These are phyloP conservation scores for Drosophila cognata DNA, from an alignment of 2,888 invertebrate genomes.

Conservation along the genomic window DNA sequence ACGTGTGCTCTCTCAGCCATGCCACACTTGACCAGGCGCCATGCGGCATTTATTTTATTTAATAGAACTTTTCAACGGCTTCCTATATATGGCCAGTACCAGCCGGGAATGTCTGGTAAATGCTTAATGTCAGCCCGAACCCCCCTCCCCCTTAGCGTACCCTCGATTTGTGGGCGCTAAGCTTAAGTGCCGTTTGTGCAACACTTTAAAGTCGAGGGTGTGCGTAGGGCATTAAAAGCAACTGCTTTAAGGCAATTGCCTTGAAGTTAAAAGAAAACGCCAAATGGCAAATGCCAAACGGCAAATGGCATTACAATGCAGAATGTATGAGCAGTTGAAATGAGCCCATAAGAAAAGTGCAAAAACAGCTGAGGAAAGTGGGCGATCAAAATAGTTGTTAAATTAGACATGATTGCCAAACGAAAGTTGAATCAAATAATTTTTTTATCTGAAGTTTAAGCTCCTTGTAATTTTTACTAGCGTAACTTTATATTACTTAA, in stretches of 20 bases:
- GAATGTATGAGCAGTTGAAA: not conserved
- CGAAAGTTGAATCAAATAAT: too few relatives aligned
- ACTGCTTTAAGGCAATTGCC: constrained; percentile 44
- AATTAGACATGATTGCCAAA: not conserved
- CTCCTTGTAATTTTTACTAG: too few relatives aligned
- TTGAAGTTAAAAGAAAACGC: constrained; percentile 30
- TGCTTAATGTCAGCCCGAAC: not conserved
- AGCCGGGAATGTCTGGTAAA: constrained; percentile 22
- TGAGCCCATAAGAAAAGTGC: not conserved
- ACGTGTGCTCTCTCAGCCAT: constrained; percentile 45
- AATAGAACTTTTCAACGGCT: constrained; percentile 76
- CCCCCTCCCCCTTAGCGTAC: not conserved
- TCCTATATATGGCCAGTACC: constrained; percentile 24
- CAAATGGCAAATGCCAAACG: constrained; percentile 19
- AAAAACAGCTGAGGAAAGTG: not conserved
- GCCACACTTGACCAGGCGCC: constrained; percentile 61
- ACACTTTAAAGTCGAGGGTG: constrained; percentile 41
- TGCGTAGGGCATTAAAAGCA: constrained; percentile 20
- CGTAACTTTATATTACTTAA: too few relatives aligned
- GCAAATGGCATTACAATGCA: constrained; percentile 19
- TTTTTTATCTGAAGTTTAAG: not conserved
- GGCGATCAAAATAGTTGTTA: not conserved
- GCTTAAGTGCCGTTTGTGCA: constrained; percentile 52
- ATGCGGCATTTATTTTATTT: constrained; percentile 66
- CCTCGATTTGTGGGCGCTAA: constrained; percentile 41